Conservation (phyloP, 37 sponge, comb jelly and placozoan species). For the Beroe forskalii region DNA sequence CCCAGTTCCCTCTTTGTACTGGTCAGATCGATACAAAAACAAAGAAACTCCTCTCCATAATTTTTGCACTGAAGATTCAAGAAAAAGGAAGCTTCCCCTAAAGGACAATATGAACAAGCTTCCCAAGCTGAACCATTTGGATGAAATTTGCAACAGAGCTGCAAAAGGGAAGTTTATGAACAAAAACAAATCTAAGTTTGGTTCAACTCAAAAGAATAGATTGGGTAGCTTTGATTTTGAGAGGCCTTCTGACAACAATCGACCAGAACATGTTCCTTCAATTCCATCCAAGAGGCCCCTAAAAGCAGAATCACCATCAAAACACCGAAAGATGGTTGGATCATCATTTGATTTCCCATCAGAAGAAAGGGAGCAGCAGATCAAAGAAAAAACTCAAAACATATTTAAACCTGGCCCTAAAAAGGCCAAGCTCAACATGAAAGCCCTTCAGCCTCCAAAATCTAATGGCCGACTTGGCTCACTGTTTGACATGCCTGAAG, state of each 20-base stretch:
- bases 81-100: constrained; percentile 40
- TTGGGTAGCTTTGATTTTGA: constrained; percentile 9
- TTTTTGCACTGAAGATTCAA: background rate
- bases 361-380: constrained; percentile 26
- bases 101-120: constrained; percentile 57
- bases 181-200: constrained; percentile 40
- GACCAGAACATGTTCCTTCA: background rate
- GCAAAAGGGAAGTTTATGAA: constrained; percentile 30
- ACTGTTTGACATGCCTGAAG: constrained; percentile 36
- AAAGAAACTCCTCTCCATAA: background rate
- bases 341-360: constrained; percentile 42
- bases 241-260: background rate
- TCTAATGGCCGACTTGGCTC: constrained; percentile 13
- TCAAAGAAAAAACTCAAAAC: constrained; percentile 26
- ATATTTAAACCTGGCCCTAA: constrained; percentile 49
- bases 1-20: constrained; percentile 4
- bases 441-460: constrained; percentile 14
- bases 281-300: constrained; percentile 17
- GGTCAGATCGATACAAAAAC: constrained; percentile 49
- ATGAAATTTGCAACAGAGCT: constrained; percentile 59
- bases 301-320: constrained; percentile 64
- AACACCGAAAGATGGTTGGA: constrained; percentile 58
- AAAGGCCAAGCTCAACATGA: constrained; percentile 64
- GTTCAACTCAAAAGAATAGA: background rate
- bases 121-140: constrained; percentile 46